phyloP scores from a whole-genome alignment of 2,888 invertebrate genomes.

The Yponomeuta cagnagella region DNA sequence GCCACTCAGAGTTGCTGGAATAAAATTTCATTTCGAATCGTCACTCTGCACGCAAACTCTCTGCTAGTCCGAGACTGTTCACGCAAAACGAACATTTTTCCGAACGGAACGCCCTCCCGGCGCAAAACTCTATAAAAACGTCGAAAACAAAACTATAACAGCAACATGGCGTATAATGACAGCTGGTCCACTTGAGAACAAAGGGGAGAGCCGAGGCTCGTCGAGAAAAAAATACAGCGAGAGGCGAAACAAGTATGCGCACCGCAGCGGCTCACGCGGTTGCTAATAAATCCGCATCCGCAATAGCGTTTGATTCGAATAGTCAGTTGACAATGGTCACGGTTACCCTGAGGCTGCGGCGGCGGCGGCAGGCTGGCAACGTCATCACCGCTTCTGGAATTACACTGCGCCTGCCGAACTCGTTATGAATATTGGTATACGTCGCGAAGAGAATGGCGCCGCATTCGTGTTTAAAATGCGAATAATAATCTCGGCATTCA shows the following conservation, averaged over 20 bases:
- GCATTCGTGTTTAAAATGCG: constrained; percentile 75
- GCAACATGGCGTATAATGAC: constrained; percentile 77
- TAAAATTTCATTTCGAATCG: constrained; percentile 61
- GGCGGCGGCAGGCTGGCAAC: constrained; percentile 1
- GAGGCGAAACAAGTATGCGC: constrained; percentile 68
- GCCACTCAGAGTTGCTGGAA: constrained; percentile 40
- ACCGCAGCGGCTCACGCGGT: constrained; percentile 43
- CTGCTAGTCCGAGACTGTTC: constrained; percentile 37
- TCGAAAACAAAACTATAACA: constrained; percentile 68
- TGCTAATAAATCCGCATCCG: constrained; percentile 63
- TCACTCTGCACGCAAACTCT: constrained; percentile 68
- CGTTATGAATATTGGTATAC: constrained; percentile 73
- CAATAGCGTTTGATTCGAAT: constrained; percentile 64
- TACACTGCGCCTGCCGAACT: constrained; percentile 68
- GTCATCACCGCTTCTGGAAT: constrained; percentile 59
- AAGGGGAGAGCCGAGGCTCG: constrained; percentile 72
- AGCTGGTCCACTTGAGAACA: constrained; percentile 78
- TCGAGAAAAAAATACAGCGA: constrained; percentile 72
- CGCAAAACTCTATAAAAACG: constrained; percentile 74
- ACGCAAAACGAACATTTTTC: constrained; percentile 76
- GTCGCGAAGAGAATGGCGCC: constrained; percentile 68
- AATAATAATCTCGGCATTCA: constrained; percentile 73
- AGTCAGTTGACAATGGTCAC: constrained; percentile 39
- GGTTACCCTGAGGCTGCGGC: constrained; percentile 26
- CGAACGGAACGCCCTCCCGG: constrained; percentile 70